Percentiles rank a stretch among this genome's conserved stretches.
Evolutionary conservation across 2,888 invertebrate genomes (phyloP).

Genomic region (Drosophila rubida): DNA sequence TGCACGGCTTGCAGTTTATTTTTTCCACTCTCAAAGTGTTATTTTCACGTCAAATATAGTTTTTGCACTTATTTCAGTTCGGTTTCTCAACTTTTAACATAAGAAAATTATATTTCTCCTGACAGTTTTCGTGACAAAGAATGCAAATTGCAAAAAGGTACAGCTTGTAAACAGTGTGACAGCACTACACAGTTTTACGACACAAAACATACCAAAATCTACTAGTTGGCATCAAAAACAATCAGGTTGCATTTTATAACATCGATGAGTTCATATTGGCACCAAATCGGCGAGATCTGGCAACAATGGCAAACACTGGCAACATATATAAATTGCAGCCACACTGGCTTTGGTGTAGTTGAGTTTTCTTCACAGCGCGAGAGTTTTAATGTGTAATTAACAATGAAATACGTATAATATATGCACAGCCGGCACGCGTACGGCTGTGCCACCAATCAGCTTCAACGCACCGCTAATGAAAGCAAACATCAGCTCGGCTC

Average conservation of each 20-base stretch:
- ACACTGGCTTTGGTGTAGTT: slow-evolving; percentile 23
- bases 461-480: slow-evolving; percentile 1
- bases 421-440: slow-evolving; percentile 36
- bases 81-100: not conserved
- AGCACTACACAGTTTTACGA: not conserved
- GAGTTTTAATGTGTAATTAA: slow-evolving; percentile 2
- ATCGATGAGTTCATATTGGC: too few species aligned
- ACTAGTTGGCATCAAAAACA: not conserved
- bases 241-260: not conserved
- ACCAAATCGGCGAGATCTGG: too few species aligned
- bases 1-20: not conserved
- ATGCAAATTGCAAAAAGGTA: slow-evolving; percentile 34
- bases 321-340: not conserved
- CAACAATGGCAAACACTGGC: slow-evolving; percentile 6
- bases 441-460: slow-evolving; percentile 31
- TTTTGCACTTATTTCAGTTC: not conserved
- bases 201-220: not conserved
- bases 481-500: not conserved
- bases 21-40: not conserved
- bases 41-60: slow-evolving; percentile 21
- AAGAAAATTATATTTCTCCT: slow-evolving; percentile 25
- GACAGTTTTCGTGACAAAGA: slow-evolving; percentile 37
- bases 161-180: slow-evolving; percentile 20
- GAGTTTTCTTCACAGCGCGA: slow-evolving; percentile 3
- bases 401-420: slow-evolving; percentile 39